A percentile compares a stretch with the other conserved stretches of the same genome.
Conservation (phyloP, 2,888 invertebrate species). For the Polylopha cassiicola region DNA sequence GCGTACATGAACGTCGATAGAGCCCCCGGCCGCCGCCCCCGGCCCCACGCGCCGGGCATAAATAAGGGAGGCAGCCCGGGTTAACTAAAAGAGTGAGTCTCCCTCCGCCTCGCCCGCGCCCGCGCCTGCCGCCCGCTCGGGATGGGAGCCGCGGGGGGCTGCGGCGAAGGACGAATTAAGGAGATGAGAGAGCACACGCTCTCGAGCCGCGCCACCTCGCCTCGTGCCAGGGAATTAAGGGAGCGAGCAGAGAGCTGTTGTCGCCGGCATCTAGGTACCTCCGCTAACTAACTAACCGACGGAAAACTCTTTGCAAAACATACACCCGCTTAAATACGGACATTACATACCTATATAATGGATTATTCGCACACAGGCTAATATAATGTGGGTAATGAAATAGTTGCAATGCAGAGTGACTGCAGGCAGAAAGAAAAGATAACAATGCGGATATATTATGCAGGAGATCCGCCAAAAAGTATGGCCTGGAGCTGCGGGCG, state of each 20-base stretch:
- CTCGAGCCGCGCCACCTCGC: slow-evolving; percentile 70
- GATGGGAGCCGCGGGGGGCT: slow-evolving; percentile 71
- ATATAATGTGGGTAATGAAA: no score
- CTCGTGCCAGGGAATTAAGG: slow-evolving; percentile 65
- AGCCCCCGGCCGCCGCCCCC: slow-evolving; percentile 44
- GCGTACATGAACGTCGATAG: slow-evolving; percentile 59
- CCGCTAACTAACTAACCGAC: slow-evolving; percentile 18
- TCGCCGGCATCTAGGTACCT: slow-evolving; percentile 19
- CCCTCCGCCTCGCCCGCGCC: slow-evolving; percentile 51
- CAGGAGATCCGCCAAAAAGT: no score
- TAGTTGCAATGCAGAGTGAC: no score
- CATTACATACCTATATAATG: no score
- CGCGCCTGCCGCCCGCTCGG: no score
- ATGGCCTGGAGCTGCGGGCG: no score
- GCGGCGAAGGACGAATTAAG: slow-evolving; percentile 78
- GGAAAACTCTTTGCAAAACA: no score
- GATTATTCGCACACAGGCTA: no score
- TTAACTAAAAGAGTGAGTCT: slow-evolving; percentile 70
- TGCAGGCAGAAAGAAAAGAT: no score
- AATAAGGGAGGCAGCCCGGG: slow-evolving; percentile 73
- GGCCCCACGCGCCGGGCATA: slow-evolving; percentile 54
- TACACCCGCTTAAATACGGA: no score
- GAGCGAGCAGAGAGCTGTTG: slow-evolving; percentile 31
- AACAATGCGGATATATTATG: no score
- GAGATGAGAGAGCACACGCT: slow-evolving; percentile 76